These are phyloP conservation scores for Tetanocera ferruginea DNA, from an alignment of 2,888 invertebrate species.

Conservation along the genomic window DNA sequence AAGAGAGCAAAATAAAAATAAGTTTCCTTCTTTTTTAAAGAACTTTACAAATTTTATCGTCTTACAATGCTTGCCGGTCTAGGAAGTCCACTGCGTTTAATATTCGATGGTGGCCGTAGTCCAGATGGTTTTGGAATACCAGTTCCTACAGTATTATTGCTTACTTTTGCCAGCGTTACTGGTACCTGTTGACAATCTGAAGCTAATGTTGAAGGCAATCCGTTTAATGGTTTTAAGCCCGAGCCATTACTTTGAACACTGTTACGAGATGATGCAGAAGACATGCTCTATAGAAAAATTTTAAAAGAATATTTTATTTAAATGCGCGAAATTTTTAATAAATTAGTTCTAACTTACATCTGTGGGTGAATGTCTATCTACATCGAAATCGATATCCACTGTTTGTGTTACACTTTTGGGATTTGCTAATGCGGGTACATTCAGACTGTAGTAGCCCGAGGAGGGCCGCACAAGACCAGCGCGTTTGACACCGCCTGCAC, in stretches of 20 bases:
- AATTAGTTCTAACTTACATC: conserved; percentile 52
- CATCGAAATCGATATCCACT: conserved; percentile 59
- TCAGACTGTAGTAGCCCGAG: conserved; percentile 67
- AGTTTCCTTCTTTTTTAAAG: not conserved
- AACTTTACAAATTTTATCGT: conserved; percentile 54
- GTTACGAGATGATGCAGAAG: conserved; percentile 66
- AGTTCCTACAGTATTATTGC: conserved; percentile 59
- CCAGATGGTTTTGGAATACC: conserved; percentile 68
- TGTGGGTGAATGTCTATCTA: conserved; percentile 61
- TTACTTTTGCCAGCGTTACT: conserved; percentile 56
- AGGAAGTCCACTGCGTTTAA: conserved; percentile 68
- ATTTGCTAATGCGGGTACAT: conserved; percentile 50
- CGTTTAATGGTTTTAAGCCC: conserved; percentile 36
- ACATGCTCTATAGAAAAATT: conserved; percentile 61
- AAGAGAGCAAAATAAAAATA: not conserved
- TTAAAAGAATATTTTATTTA: conserved; percentile 3
- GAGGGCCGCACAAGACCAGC: conserved; percentile 66
- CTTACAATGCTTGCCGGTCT: conserved; percentile 62
- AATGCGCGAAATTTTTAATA: not conserved
- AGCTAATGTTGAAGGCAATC: conserved; percentile 8
- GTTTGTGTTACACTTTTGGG: conserved; percentile 44
- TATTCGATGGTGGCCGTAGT: conserved; percentile 61
- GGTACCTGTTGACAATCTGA: conserved; percentile 16
- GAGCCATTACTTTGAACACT: conserved; percentile 59
- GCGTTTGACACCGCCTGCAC: conserved; percentile 55